phyloP scores from a whole-genome alignment of 2,113 vertebrate genomes.

The Otus sunia region DNA sequence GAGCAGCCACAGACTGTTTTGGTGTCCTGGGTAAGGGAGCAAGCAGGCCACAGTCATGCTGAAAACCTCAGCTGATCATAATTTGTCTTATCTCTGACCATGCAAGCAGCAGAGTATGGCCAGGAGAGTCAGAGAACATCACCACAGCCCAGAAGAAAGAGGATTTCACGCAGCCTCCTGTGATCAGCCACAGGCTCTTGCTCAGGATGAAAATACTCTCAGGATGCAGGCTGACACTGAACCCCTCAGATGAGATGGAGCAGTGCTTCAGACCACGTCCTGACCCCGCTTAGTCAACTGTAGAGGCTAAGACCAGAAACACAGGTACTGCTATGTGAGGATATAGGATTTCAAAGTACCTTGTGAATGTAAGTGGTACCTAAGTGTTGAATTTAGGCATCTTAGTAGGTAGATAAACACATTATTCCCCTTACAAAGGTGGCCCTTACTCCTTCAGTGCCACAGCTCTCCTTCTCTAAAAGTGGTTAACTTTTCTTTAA shows the following conservation, averaged over 20 bases:
- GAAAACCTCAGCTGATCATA: background rate
- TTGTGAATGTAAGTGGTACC: background rate
- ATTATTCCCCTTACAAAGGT: background rate
- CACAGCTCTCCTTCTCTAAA: background rate
- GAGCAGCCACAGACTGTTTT: background rate
- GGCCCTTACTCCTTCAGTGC: background rate
- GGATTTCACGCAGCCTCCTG: background rate
- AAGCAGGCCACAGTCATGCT: background rate
- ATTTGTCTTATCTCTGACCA: background rate
- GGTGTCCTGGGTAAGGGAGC: background rate
- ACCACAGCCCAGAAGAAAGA: background rate
- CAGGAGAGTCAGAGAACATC: background rate
- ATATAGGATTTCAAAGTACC: background rate
- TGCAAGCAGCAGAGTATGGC: fast-evolving
- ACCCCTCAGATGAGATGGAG: background rate
- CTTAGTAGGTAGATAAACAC: background rate
- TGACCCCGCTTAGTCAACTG: background rate
- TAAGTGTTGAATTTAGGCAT: background rate
- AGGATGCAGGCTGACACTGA: background rate
- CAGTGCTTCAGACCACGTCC: background rate
- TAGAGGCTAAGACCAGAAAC: background rate
- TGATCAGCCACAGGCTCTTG: background rate
- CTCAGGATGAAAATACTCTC: background rate
- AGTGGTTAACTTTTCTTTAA: background rate
- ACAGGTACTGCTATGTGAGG: fast-evolving